Evolutionary conservation across 1,140 invertebrate genomes (phyloP).

Genomic region (Rhagoletis zephyria): DNA sequence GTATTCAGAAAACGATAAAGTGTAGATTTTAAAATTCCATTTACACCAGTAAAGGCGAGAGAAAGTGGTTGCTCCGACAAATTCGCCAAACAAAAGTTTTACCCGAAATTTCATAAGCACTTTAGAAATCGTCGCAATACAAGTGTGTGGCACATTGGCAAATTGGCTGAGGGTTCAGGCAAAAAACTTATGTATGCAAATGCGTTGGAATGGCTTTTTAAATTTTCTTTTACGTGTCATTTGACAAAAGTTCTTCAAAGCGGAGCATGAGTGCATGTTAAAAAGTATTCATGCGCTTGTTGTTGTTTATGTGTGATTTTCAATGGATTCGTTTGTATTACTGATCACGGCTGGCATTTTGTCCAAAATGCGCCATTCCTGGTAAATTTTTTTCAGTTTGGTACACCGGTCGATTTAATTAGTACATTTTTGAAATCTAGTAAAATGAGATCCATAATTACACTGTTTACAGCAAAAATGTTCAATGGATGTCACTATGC

Average conservation of each 20-base stretch:
- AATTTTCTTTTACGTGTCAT: constrained; percentile 43
- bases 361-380: neutral
- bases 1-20: neutral
- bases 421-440: too few relatives aligned
- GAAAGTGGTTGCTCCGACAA: neutral
- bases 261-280: neutral
- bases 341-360: neutral
- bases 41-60: neutral
- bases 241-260: constrained; percentile 22
- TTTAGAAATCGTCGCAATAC: constrained; percentile 4
- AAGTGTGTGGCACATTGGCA: neutral
- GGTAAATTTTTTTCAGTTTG: too few relatives aligned
- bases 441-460: too few relatives aligned
- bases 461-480: too few relatives aligned
- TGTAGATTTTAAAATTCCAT: constrained; percentile 32
- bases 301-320: too few relatives aligned
- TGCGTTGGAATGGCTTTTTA: constrained; percentile 39
- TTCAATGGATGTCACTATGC: too few relatives aligned
- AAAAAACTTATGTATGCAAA: constrained; percentile 22
- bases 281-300: neutral
- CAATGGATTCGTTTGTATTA: neutral
- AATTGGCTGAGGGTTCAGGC: neutral
- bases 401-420: too few relatives aligned
- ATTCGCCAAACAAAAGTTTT: constrained; percentile 16
- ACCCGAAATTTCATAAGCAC: constrained; percentile 34